A percentile compares a stretch with the other conserved stretches of the same genome.
These are phyloP conservation scores for Xanthorhoe designata DNA, from an alignment of 2,888 invertebrate species.

Conservation along the genomic window DNA sequence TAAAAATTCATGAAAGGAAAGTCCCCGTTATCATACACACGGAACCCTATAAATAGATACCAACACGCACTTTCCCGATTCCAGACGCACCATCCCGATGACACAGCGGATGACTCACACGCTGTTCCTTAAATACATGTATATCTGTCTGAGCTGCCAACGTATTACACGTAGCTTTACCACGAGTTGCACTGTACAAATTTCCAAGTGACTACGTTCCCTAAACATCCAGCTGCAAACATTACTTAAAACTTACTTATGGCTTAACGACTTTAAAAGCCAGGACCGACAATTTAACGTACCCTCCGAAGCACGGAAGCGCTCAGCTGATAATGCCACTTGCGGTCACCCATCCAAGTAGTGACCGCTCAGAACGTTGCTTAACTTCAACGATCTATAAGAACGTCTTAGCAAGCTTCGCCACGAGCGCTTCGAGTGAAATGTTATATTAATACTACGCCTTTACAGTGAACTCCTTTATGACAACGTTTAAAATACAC, in stretches of 20 bases:
- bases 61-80: conserved; percentile 18
- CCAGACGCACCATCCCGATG: conserved; percentile 45
- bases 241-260: no score
- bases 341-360: no score
- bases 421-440: no score
- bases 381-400: no score
- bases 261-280: no score
- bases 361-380: no score
- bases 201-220: no score
- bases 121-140: conserved; percentile 63
- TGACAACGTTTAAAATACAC: not conserved
- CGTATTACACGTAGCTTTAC: not conserved
- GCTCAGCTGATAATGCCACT: no score
- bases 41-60: conserved; percentile 9
- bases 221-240: no score
- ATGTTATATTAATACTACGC: not conserved
- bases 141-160: conserved; percentile 46
- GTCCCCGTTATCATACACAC: conserved; percentile 2
- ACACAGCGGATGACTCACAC: conserved; percentile 63
- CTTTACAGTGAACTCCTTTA: not conserved
- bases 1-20: conserved; percentile 4
- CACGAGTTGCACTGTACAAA: not conserved
- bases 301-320: no score
- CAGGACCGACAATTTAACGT: no score
- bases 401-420: no score